Conservation (phyloP, 1,140 invertebrate species). For the Drosophila melanica region DNA sequence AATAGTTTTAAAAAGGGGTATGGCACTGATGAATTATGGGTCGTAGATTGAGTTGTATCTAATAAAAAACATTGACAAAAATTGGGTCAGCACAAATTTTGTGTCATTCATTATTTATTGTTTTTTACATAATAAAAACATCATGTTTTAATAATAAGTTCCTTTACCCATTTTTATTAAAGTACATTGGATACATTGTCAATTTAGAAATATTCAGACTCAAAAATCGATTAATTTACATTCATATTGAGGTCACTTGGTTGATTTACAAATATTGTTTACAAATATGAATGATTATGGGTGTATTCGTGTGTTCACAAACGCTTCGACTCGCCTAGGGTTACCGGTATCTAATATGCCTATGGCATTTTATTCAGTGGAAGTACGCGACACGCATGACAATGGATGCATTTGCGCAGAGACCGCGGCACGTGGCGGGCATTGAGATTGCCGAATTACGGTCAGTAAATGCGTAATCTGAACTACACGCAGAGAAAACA, state of each 20-base stretch:
- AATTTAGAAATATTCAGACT: neutral
- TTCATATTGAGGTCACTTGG: neutral
- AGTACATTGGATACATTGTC: neutral
- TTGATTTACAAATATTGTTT: neutral
- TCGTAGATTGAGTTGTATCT: no score
- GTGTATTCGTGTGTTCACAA: constrained; percentile 3
- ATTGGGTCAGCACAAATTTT: no score
- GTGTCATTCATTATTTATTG: no score
- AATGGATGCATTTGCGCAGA: constrained; percentile 46
- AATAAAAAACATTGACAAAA: no score
- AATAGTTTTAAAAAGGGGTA: no score
- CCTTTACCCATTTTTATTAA: neutral
- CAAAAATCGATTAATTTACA: neutral
- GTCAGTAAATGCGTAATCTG: constrained; percentile 54
- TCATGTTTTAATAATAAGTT: neutral
- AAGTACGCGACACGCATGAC: constrained; percentile 51
- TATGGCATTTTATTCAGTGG: constrained; percentile 45
- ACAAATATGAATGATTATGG: neutral
- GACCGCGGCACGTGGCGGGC: constrained; percentile 40
- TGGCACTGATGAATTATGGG: no score
- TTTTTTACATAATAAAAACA: neutral
- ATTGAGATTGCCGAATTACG: constrained; percentile 54
- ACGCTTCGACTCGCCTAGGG: neutral
- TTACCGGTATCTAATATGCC: constrained; percentile 23
- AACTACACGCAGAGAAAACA: neutral